These are phyloP conservation scores for Platycheirus rosarum DNA, from an alignment of 2,888 invertebrate genomes.

Conservation along the genomic window DNA sequence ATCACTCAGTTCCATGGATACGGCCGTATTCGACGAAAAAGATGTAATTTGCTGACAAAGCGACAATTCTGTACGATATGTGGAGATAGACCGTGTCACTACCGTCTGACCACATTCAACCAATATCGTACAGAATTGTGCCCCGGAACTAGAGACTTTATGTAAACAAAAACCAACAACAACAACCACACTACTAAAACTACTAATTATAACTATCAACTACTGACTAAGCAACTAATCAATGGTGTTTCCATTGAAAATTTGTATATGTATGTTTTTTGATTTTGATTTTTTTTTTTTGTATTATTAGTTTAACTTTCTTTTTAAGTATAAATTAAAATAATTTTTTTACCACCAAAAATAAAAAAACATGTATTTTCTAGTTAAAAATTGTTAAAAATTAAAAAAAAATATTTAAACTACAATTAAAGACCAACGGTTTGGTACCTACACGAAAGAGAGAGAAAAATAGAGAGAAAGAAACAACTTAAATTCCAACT, in stretches of 20 bases:
- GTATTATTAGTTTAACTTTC: conserved; percentile 7
- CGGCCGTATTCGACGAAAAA: conserved; percentile 92
- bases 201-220: conserved; percentile 64
- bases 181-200: conserved; percentile 65
- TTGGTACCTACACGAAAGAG: conserved; percentile 62
- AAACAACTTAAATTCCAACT: conserved; percentile 57
- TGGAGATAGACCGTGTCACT: conserved; percentile 94
- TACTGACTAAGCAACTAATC: conserved; percentile 52
- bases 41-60: conserved; percentile 97
- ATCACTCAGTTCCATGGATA: conserved; percentile 89
- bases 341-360: conserved; percentile 58
- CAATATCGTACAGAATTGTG: conserved; percentile 82
- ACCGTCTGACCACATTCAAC: conserved; percentile 88
- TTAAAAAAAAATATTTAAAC: conserved; percentile 47
- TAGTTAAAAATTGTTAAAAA: conserved; percentile 58
- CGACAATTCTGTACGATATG: conserved; percentile 97
- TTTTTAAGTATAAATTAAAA: conserved; percentile 46
- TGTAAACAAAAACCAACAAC: conserved; percentile 57
- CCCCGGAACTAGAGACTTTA: conserved; percentile 78
- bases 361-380: conserved; percentile 61
- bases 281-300: too few species aligned
- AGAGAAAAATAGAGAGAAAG: conserved; percentile 1
- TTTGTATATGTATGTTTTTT: conserved; percentile 32
- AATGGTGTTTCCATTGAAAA: conserved; percentile 59
- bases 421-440: conserved; percentile 73